phyloP scores from a whole-genome alignment of 2,888 invertebrate genomes.

The Thera britannica region DNA sequence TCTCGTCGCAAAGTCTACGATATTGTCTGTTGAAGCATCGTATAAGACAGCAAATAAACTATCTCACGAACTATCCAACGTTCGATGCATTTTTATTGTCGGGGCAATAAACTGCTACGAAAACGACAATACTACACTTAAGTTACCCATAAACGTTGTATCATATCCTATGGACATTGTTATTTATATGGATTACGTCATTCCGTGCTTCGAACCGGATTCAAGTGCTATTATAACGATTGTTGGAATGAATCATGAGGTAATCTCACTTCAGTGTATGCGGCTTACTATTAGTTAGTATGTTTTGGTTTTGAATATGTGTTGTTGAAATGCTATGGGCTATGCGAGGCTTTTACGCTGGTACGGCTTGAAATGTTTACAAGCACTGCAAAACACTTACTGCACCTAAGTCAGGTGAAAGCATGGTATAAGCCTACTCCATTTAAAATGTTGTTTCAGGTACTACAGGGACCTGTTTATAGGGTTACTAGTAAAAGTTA shows the following conservation, averaged over 20 bases:
- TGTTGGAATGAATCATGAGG: constrained; percentile 32
- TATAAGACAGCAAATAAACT: constrained; percentile 57
- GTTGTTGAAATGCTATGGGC: constrained; percentile 18
- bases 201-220: constrained; percentile 37
- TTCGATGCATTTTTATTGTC: constrained; percentile 81
- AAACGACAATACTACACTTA: constrained; percentile 76
- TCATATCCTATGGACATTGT: constrained; percentile 72
- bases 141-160: constrained; percentile 76
- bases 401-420: too few relatives aligned
- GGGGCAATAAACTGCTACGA: constrained; percentile 71
- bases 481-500: too few relatives aligned
- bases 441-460: too few relatives aligned
- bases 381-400: neutral
- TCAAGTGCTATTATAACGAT: constrained; percentile 27
- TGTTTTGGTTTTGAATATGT: constrained; percentile 33
- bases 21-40: constrained; percentile 40
- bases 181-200: constrained; percentile 58
- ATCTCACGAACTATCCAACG: constrained; percentile 61
- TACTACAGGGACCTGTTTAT: too few relatives aligned
- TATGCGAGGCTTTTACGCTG: constrained; percentile 1
- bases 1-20: constrained; percentile 17
- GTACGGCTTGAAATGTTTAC: neutral
- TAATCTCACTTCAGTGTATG: constrained; percentile 37
- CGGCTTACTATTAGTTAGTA: constrained; percentile 34
- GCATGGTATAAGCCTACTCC: too few relatives aligned